A percentile compares a stretch with the other conserved stretches of the same genome.
phyloP scores from a whole-genome alignment of 1,140 invertebrate genomes.

The Calephelis nemesis region DNA sequence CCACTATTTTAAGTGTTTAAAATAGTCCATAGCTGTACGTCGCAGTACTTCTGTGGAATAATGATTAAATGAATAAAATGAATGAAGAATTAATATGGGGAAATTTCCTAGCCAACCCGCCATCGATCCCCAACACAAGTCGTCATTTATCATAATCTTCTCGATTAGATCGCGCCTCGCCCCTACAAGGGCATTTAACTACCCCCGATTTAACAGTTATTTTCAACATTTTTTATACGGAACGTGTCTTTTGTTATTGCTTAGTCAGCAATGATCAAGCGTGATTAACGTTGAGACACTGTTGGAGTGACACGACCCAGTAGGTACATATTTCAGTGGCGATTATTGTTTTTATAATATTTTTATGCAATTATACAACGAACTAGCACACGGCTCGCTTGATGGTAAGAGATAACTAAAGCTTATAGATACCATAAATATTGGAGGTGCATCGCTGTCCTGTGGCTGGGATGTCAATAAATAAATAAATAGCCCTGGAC shows the following conservation, averaged over 20 bases:
- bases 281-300: constrained; percentile 30
- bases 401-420: no score
- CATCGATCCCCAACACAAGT: constrained; percentile 37
- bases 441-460: no score
- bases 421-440: no score
- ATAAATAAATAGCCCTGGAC: no score
- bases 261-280: constrained; percentile 39
- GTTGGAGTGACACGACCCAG: neutral
- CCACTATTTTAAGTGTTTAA: no score
- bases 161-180: constrained; percentile 67
- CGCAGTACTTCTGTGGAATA: no score
- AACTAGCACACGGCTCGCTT: no score
- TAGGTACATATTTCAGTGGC: neutral
- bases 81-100: constrained; percentile 19
- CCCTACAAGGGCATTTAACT: constrained; percentile 56
- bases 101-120: constrained; percentile 25
- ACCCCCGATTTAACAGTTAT: constrained; percentile 73
- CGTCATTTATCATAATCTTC: constrained; percentile 73
- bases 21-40: no score
- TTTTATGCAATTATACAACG: no score
- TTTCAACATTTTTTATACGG: constrained; percentile 60
- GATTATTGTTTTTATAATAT: neutral
- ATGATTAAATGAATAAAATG: neutral
- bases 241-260: constrained; percentile 54
- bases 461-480: no score